Conservation (phyloP, 2,113 vertebrate species). For the Dicaeum eximium region DNA sequence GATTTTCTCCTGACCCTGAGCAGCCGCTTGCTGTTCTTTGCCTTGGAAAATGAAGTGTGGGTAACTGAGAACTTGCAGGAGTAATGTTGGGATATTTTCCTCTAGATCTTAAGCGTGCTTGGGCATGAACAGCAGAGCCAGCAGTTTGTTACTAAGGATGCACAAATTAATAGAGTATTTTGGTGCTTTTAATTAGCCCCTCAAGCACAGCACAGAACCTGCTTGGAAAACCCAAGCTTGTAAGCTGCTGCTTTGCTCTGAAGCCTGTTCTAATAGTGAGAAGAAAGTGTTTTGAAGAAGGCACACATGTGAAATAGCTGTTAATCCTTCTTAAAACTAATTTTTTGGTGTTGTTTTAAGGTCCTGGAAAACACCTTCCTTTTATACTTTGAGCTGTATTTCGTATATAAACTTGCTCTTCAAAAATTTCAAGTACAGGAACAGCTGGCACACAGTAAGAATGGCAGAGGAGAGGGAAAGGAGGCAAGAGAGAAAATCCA, state of each 20-base stretch:
- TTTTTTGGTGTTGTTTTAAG: not conserved
- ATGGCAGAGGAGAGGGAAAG: not conserved
- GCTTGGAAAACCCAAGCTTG: not conserved
- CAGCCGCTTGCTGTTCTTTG: fast-evolving
- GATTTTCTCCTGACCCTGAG: not conserved
- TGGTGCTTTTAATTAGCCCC: constrained; percentile 8
- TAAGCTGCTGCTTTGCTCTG: not conserved
- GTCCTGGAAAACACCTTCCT: not conserved
- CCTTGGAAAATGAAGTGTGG: not conserved
- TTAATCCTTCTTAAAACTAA: not conserved
- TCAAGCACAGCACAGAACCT: not conserved
- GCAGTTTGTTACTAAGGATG: not conserved
- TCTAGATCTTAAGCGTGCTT: not conserved
- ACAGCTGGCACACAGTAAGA: not conserved
- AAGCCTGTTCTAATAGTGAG: not conserved
- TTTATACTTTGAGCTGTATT: not conserved
- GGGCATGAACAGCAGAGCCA: not conserved
- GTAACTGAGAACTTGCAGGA: not conserved
- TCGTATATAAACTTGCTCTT: not conserved
- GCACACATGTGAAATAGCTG: not conserved
- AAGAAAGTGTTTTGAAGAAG: not conserved
- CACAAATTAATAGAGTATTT: not conserved
- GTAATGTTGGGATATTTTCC: not conserved
- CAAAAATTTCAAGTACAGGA: not conserved
- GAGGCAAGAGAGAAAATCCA: not conserved